A percentile compares a stretch with the other conserved stretches of the same genome.
phyloP scores from a whole-genome alignment of 2,113 vertebrate species.

The Aleadryas rufinucha region DNA sequence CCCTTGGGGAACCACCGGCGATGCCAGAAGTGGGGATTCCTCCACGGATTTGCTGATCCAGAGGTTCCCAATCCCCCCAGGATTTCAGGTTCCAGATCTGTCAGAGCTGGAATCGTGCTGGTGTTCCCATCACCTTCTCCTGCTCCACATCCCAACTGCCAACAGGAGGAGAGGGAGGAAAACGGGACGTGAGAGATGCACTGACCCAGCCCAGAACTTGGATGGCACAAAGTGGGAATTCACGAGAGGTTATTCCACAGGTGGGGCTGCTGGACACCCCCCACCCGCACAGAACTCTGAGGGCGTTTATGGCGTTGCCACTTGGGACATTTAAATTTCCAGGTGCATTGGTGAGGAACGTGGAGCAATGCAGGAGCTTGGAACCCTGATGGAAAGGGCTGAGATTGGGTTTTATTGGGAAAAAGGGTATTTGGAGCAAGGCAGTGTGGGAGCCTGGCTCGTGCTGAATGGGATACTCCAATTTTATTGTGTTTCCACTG shows the following conservation, averaged over 20 bases:
- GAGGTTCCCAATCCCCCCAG: background rate
- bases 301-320: accelerated
- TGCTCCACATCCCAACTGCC: background rate
- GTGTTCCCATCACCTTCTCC: background rate
- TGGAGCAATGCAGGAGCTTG: accelerated
- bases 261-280: background rate
- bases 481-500: background rate
- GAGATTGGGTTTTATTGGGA: background rate
- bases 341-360: accelerated
- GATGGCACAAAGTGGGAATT: background rate
- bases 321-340: background rate
- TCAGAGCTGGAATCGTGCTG: background rate
- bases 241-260: accelerated
- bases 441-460: background rate
- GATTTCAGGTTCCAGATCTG: background rate
- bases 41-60: accelerated
- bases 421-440: background rate
- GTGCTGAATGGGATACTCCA: background rate
- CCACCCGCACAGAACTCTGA: background rate
- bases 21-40: background rate
- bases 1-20: background rate
- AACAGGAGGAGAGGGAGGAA: background rate
- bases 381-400: background rate
- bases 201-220: background rate
- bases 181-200: accelerated